A percentile compares a stretch with the other conserved stretches of the same genome.
Conservation (phyloP, 2,113 vertebrate species). For the Campylomormyrus numenius region DNA sequence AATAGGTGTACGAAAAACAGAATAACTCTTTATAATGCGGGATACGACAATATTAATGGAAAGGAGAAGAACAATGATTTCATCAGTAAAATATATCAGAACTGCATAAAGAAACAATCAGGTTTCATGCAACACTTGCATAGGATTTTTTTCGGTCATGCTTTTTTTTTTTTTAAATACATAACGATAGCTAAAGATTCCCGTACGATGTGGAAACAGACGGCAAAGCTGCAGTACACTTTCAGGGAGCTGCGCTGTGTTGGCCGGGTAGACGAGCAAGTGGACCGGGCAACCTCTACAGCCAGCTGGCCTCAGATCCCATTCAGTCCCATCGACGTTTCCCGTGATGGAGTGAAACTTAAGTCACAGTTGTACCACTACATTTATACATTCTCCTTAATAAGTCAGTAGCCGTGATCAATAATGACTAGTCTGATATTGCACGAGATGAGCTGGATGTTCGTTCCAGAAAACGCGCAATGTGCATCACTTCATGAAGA, state of each 20-base stretch:
- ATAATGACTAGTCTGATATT: neutral
- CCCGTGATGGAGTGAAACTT: neutral
- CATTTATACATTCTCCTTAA: neutral
- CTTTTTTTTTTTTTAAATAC: conserved; percentile 55
- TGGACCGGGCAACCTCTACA: neutral
- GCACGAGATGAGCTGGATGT: neutral
- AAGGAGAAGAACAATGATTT: conserved; percentile 52
- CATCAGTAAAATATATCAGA: conserved; percentile 61
- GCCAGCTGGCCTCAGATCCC: neutral
- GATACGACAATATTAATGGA: conserved; percentile 55
- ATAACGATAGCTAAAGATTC: conserved; percentile 59
- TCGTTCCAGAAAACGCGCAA: neutral
- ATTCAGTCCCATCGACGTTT: neutral
- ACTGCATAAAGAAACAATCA: conserved; percentile 60
- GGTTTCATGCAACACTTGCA: conserved; percentile 73
- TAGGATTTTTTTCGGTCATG: conserved; percentile 65
- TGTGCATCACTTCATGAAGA: neutral
- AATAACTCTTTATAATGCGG: conserved; percentile 52
- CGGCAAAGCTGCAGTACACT: conserved; percentile 47
- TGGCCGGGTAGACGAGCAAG: neutral
- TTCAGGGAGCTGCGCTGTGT: neutral
- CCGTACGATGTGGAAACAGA: conserved; percentile 47
- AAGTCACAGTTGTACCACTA: neutral
- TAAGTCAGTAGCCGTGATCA: neutral
- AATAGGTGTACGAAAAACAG: conserved; percentile 33